Percentiles rank a stretch among this genome's conserved stretches.
These are phyloP conservation scores for Pilophorus perplexus DNA, from an alignment of 2,888 invertebrate genomes.

Conservation along the genomic window DNA sequence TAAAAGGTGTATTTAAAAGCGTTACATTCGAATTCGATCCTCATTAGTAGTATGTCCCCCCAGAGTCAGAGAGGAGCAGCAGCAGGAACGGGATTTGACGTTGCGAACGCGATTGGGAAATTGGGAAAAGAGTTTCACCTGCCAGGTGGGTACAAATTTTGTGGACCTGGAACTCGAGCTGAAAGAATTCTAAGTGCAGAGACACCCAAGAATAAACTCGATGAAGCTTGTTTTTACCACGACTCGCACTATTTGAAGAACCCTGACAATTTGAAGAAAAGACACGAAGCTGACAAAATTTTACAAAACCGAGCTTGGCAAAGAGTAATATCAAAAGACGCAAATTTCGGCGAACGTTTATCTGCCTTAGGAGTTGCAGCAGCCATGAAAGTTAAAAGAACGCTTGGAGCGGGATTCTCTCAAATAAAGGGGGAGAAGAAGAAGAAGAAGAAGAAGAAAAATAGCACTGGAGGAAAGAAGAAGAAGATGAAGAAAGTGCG, in stretches of 20 bases:
- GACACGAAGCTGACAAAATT: constrained; percentile 40
- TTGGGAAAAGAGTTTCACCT: not conserved
- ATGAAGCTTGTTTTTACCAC: not conserved
- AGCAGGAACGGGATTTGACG: not conserved
- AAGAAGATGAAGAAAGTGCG: not conserved
- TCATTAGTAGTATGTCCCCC: no score
- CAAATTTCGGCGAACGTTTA: constrained; percentile 34
- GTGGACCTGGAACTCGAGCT: not conserved
- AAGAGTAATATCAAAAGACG: constrained; percentile 33
- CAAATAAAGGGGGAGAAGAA: not conserved
- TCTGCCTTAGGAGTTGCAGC: constrained; percentile 32
- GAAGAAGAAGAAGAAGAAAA: not conserved
- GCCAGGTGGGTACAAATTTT: not conserved
- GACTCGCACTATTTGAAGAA: not conserved
- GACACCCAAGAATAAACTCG: not conserved
- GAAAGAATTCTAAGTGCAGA: not conserved
- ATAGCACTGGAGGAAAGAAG: not conserved
- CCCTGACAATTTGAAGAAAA: constrained; percentile 6
- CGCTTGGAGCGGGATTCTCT: constrained; percentile 24
- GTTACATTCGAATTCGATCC: no score
- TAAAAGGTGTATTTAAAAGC: no score
- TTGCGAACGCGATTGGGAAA: not conserved
- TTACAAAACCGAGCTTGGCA: constrained; percentile 41
- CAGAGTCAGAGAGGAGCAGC: no score
- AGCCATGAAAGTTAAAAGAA: constrained; percentile 39